Evolutionary conservation across 2,888 invertebrate genomes (phyloP).

Genomic region (Hypsopygia costalis): DNA sequence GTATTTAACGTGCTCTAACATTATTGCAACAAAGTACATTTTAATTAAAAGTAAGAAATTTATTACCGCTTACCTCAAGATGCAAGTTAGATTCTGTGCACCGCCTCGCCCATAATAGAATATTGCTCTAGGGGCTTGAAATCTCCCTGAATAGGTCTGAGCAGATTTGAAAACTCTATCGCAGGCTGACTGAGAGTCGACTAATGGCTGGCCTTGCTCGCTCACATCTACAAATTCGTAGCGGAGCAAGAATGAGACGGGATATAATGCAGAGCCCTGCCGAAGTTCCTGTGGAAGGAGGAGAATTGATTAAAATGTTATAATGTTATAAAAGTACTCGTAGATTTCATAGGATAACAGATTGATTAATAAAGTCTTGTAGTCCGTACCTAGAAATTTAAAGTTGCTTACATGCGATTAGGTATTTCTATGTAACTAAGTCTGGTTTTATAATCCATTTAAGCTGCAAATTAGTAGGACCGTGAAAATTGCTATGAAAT

Average conservation of each 20-base stretch:
- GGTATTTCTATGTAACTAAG: no score
- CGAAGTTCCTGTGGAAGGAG: conserved; percentile 77
- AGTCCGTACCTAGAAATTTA: no score
- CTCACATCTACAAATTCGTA: conserved; percentile 91
- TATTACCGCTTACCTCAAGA: conserved; percentile 74
- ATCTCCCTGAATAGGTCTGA: conserved; percentile 80
- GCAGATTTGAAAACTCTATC: conserved; percentile 82
- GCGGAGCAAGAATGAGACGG: conserved; percentile 87
- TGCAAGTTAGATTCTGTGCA: conserved; percentile 86
- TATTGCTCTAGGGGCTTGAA: conserved; percentile 89
- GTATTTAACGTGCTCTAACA: not conserved
- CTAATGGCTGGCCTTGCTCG: conserved; percentile 82
- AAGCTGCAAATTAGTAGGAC: no score
- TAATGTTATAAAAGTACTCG: not conserved
- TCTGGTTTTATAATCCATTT: no score
- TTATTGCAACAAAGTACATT: conserved; percentile 4
- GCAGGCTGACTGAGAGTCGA: conserved; percentile 82
- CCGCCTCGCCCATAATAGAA: conserved; percentile 92
- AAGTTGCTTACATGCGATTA: no score
- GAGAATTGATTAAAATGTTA: not conserved
- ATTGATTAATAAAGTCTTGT: no score
- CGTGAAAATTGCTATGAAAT: no score
- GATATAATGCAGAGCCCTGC: conserved; percentile 89
- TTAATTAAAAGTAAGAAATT: conserved; percentile 7
- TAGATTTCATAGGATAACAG: no score